Base-by-base conservation (phyloP, 1,140 invertebrate genomes). In the Drosophila cardini region DNA sequence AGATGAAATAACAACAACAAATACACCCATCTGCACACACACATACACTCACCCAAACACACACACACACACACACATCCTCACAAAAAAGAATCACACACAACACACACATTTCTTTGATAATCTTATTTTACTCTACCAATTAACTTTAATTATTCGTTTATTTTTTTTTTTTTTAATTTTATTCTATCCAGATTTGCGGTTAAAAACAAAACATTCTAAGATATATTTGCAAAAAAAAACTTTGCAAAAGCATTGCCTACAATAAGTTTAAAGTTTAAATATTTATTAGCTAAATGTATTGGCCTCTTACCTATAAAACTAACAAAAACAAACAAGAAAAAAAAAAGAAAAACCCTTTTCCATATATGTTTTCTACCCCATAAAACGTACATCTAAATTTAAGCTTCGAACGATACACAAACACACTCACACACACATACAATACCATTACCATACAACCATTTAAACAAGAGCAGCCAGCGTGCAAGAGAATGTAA, bases 231-330 rank as follows among this genome's bases (percentile, higher is more conserved):
- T 50, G 69, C 62, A 72, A 26, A 40, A 15, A 72, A 32, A 15
- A 7, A 60, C 15, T 61, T 13, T 61, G 18, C 13, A 26, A 42
- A 67, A 53, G 36, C 15, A 26, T 43, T 72, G 50, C 61, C 26
- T 32, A 52, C 9, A 40, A 45, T 42, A 50, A 40, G 30, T 52
- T 48, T 36, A 69, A 73, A 55, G 40, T 48, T 73, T 62, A 70
- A 70, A 74, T 70, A 69, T 74, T 74, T 74, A 69, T 70, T 74
- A 69, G 72, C 65, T 62, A 69, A 53, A 69, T 74, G 40, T 74
- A 69, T 74, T 55, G 55, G 72, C 48, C 46, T 62, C 38, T 48
- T 38, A 26, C 21, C 21, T 26, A 4, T 26, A 26, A 26, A 26
- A 26, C 21, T 26, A 26, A 26, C 21, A 26, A 21, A 21, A 21